Evolutionary conservation across 2,888 invertebrate species (phyloP).

Genomic region (Ceraclea dissimilis): DNA sequence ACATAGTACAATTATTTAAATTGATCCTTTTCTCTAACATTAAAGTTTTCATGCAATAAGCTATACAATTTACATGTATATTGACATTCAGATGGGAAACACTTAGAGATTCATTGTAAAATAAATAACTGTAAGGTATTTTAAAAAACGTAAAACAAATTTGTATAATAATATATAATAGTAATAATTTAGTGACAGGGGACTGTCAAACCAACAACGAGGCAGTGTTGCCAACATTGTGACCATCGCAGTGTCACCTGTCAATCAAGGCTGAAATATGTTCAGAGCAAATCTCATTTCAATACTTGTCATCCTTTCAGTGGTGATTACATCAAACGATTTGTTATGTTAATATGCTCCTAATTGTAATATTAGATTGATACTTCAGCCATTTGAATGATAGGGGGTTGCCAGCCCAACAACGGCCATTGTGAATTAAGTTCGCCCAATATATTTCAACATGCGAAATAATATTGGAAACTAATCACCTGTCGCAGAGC

Average conservation of each 20-base stretch:
- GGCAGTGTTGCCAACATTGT: conserved; percentile 35
- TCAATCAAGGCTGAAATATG: conserved; percentile 22
- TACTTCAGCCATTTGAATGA: conserved; percentile 23
- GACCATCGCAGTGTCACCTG: conserved; percentile 32
- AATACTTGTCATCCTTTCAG: too few species aligned
- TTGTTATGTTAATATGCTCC: too few species aligned
- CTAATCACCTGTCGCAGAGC: conserved; percentile 25
- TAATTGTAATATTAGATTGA: not conserved
- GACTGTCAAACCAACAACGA: conserved; percentile 51
- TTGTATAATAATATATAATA: conserved; percentile 8
- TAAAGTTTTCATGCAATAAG: not conserved
- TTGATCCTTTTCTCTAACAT: too few species aligned
- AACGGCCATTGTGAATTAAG: conserved; percentile 25
- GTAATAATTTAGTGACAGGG: conserved; percentile 37
- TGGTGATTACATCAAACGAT: too few species aligned
- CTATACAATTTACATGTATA: not conserved
- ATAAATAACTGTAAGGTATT: conserved; percentile 4
- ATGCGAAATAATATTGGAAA: conserved; percentile 15
- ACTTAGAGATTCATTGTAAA: not conserved
- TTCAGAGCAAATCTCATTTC: not conserved
- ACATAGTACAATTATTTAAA: too few species aligned
- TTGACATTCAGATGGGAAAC: conserved; percentile 21
- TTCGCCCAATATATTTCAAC: conserved; percentile 17
- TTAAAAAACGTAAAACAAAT: conserved; percentile 8
- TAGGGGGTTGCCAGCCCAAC: conserved; percentile 26